Evolutionary conservation across 2,888 invertebrate genomes (phyloP).

Genomic region (Oxytorus armatus): DNA sequence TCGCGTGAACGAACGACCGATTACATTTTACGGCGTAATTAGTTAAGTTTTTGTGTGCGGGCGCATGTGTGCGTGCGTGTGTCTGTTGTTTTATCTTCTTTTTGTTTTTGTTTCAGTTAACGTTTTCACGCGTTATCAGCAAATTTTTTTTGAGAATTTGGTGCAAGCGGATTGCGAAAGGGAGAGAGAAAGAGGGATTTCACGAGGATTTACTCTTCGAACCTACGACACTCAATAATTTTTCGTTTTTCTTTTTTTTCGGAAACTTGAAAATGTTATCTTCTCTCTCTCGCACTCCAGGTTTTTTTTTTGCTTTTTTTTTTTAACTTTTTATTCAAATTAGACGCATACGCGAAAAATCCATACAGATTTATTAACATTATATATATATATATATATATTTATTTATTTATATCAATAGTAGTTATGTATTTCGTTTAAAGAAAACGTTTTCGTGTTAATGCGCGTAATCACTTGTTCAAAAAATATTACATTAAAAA

Average conservation of each 20-base stretch:
- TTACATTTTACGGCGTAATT: conserved; percentile 62
- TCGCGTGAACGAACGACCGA: conserved; percentile 60
- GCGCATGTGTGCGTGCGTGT: neutral
- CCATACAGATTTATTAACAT: conserved; percentile 64
- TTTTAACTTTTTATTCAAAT: conserved; percentile 49
- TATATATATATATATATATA: conserved; percentile 42
- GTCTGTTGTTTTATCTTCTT: conserved; percentile 28
- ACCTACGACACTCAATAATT: no score
- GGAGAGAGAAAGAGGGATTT: conserved; percentile 43
- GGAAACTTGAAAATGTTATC: neutral
- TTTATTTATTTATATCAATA: conserved; percentile 41
- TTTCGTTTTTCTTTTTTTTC: neutral
- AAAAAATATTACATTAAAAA: conserved; percentile 67
- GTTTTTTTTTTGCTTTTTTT: conserved; percentile 10
- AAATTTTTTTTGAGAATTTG: conserved; percentile 54
- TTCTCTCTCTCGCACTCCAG: conserved; percentile 46
- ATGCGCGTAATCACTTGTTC: conserved; percentile 64
- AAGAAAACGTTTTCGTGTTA: conserved; percentile 52
- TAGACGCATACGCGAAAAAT: conserved; percentile 59
- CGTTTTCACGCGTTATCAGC: conserved; percentile 45
- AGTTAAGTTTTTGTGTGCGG: conserved; percentile 4
- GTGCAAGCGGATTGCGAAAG: conserved; percentile 30
- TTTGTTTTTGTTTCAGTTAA: conserved; percentile 23
- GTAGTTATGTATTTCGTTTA: conserved; percentile 52
- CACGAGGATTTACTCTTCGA: neutral